A percentile compares a stretch with the other conserved stretches of the same genome.
Conservation (phyloP, 1,140 invertebrate genomes). For the Drosophila murphyi region DNA sequence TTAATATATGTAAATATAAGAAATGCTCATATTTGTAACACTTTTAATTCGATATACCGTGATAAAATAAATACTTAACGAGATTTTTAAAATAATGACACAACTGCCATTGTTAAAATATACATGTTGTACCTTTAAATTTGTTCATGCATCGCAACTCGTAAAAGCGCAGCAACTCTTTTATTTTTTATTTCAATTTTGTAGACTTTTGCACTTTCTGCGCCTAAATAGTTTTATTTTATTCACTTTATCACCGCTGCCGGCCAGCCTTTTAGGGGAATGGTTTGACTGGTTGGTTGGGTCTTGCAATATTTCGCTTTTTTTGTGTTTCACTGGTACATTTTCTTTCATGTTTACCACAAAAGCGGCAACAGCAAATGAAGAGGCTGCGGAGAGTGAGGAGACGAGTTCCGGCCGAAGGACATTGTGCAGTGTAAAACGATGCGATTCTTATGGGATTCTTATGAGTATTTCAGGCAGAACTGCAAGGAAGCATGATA, state of each 20-base stretch:
- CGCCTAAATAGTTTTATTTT: conserved; percentile 49
- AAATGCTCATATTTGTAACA: too few species aligned
- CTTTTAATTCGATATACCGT: too few species aligned
- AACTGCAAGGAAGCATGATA: conserved; percentile 46
- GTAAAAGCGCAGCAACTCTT: background rate
- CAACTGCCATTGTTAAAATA: too few species aligned
- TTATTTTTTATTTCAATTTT: conserved; percentile 32
- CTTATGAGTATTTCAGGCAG: conserved; percentile 12
- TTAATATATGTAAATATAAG: too few species aligned
- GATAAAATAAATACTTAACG: too few species aligned
- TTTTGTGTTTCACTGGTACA: conserved; percentile 8
- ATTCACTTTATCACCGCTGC: conserved; percentile 22
- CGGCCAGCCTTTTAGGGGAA: conserved; percentile 20
- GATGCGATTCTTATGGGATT: conserved; percentile 13
- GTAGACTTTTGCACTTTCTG: conserved; percentile 16
- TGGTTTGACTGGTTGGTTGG: conserved; percentile 17
- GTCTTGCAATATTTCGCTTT: background rate
- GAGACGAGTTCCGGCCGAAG: conserved; percentile 17
- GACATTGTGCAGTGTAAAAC: conserved; percentile 23
- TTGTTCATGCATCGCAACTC: background rate
- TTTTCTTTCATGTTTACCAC: conserved; percentile 49
- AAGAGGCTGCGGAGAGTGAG: conserved; percentile 26
- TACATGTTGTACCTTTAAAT: background rate
- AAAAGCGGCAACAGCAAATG: conserved; percentile 44
- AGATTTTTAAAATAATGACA: too few species aligned